phyloP scores from a whole-genome alignment of 2,113 vertebrate genomes.

The Hippocampus zosterae region DNA sequence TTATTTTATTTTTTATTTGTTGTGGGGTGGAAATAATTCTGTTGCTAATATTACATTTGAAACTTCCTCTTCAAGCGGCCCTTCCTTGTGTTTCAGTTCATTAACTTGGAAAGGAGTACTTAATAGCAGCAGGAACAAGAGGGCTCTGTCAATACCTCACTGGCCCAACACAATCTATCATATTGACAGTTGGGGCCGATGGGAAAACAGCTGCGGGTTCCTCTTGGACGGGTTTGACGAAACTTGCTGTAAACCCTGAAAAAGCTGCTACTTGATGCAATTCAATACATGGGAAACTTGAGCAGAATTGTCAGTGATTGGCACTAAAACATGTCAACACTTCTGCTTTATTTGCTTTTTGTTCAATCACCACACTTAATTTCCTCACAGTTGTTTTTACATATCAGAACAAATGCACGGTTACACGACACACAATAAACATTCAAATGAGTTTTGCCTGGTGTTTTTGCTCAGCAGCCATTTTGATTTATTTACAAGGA shows the following conservation, averaged over 20 bases:
- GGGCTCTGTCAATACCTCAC: slow-evolving; percentile 59
- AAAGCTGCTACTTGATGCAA: slow-evolving; percentile 27
- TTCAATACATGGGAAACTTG: slow-evolving; percentile 42
- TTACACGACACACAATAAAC: background rate
- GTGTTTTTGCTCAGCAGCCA: background rate
- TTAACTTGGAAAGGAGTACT: slow-evolving; percentile 71
- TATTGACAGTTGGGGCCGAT: slow-evolving; percentile 66
- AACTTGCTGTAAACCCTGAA: slow-evolving; percentile 35
- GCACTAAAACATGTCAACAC: background rate
- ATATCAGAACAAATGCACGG: slow-evolving; percentile 8
- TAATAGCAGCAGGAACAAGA: slow-evolving; percentile 58
- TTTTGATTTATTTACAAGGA: background rate
- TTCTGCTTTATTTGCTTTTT: slow-evolving; percentile 9
- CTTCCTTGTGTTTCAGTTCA: slow-evolving; percentile 59
- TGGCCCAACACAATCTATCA: slow-evolving; percentile 66
- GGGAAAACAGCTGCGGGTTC: slow-evolving; percentile 47
- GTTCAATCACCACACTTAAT: background rate
- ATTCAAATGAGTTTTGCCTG: background rate
- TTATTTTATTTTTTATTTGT: background rate
- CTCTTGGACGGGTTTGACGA: slow-evolving; percentile 40
- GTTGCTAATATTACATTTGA: background rate
- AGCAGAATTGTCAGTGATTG: slow-evolving; percentile 35
- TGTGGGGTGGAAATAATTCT: too few relatives aligned
- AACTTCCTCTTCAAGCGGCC: slow-evolving; percentile 38
- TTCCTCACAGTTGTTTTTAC: background rate